Conservation (phyloP, 1,140 invertebrate species). For the Hylaeus volcanicus region DNA sequence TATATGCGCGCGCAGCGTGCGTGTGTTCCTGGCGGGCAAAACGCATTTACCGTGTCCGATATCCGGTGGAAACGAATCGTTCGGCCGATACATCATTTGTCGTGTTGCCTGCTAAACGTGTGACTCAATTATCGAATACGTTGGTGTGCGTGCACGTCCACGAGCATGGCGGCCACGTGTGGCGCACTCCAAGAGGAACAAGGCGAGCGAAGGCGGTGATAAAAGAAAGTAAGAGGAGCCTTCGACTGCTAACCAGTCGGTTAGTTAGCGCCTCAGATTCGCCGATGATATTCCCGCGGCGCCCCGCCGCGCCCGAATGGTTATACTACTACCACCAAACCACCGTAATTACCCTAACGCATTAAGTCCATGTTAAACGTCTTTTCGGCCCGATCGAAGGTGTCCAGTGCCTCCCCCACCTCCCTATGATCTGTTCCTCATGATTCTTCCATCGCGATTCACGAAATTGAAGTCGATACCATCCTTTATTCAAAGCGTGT, state of each 20-base stretch:
- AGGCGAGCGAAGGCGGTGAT: constrained; percentile 39
- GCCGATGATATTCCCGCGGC: constrained; percentile 57
- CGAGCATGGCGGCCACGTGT: not conserved
- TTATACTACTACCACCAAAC: constrained; percentile 66
- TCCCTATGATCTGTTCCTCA: constrained; percentile 1
- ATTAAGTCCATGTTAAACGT: constrained; percentile 66
- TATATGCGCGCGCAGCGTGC: constrained; percentile 1
- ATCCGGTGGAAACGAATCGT: constrained; percentile 69
- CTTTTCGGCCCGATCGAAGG: constrained; percentile 50
- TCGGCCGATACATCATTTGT: constrained; percentile 70
- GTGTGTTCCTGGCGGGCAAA: not conserved
- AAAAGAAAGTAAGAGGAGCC: constrained; percentile 58
- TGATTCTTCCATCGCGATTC: constrained; percentile 34
- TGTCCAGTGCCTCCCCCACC: not conserved
- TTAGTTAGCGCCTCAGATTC: constrained; percentile 65
- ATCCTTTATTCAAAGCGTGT: no score
- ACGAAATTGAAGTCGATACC: not conserved
- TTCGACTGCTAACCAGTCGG: constrained; percentile 60
- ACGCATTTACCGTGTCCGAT: constrained; percentile 44
- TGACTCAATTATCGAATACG: constrained; percentile 70
- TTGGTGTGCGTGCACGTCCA: not conserved
- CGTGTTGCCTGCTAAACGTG: constrained; percentile 54
- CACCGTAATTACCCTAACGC: constrained; percentile 71
- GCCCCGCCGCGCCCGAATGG: constrained; percentile 59
- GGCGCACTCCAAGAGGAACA: constrained; percentile 16